Percentiles rank a stretch among this genome's conserved stretches.
phyloP scores from a whole-genome alignment of 2,888 invertebrate genomes.

The Eumacrocentrus americanus region DNA sequence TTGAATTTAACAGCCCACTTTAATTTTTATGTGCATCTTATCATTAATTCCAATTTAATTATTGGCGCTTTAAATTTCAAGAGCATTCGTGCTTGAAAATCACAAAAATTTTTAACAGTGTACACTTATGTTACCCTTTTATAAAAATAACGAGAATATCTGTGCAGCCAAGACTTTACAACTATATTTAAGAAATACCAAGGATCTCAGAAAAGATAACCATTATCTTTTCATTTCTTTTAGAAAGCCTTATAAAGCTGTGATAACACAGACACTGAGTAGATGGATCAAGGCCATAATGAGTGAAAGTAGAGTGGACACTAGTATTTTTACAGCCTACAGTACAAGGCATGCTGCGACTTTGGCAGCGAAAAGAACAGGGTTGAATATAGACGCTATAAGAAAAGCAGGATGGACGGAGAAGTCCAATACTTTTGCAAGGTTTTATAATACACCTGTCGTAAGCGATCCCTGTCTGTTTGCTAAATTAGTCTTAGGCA shows the following conservation, averaged over 20 bases:
- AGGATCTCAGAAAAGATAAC: neutral
- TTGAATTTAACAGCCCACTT: too few relatives aligned
- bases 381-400: neutral
- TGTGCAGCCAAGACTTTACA: conserved; percentile 20
- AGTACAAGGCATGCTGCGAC: conserved; percentile 5
- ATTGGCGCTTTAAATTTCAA: too few relatives aligned
- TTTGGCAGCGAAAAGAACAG: neutral
- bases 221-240: neutral
- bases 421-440: neutral
- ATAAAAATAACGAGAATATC: conserved; percentile 7
- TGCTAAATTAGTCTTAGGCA: too few relatives aligned
- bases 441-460: neutral
- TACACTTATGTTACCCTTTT: conserved; percentile 26
- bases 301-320: conserved; percentile 2
- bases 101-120: too few relatives aligned
- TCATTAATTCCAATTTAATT: too few relatives aligned
- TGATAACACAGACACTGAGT: conserved; percentile 1
- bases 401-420: neutral
- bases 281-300: conserved; percentile 1
- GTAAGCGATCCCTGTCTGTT: too few relatives aligned
- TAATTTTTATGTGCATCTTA: too few relatives aligned
- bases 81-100: too few relatives aligned
- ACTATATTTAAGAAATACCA: conserved; percentile 21
- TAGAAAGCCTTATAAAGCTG: neutral
- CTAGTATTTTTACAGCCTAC: neutral